Percentiles rank a stretch among this genome's conserved stretches.
These are phyloP conservation scores for Karalla daura DNA, from an alignment of 2,797 vertebrate species.

Conservation along the genomic window DNA sequence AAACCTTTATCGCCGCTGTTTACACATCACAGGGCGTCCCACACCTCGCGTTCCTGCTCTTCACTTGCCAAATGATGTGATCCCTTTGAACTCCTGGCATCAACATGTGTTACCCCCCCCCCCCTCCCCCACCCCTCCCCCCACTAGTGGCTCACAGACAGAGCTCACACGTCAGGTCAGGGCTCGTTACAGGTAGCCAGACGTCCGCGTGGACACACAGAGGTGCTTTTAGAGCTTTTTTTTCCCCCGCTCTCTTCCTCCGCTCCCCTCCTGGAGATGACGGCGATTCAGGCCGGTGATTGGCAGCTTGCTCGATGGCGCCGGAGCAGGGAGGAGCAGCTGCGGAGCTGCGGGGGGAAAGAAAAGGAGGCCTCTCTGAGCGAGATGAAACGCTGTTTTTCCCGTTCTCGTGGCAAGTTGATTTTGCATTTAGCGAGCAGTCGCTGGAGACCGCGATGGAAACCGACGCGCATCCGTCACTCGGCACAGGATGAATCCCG, in stretches of 20 bases:
- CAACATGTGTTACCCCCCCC: not conserved
- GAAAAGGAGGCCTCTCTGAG: too few relatives aligned
- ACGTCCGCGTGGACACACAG: too few relatives aligned
- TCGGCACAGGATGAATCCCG: not conserved
- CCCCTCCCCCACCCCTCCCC: not conserved
- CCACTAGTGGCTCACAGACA: not conserved
- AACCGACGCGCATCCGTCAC: too few relatives aligned
- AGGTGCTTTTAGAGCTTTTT: not conserved
- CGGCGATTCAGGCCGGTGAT: conserved; percentile 17
- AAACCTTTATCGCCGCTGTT: conserved; percentile 6
- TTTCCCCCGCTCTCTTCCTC: too few relatives aligned
- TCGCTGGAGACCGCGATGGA: too few relatives aligned
- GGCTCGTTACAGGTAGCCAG: too few relatives aligned
- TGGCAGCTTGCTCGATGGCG: conserved; percentile 24
- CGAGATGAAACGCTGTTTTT: too few relatives aligned
- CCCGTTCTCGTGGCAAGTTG: not conserved
- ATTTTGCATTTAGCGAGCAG: not conserved
- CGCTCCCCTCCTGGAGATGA: conserved; percentile 14
- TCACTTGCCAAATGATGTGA: not conserved
- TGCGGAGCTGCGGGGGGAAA: too few relatives aligned
- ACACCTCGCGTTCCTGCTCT: not conserved
- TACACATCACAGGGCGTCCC: not conserved
- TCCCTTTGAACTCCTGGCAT: not conserved
- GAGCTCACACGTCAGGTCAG: not conserved
- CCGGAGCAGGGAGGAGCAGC: conserved; percentile 10